These are phyloP conservation scores for Drosophila pegasa DNA, from an alignment of 2,888 invertebrate species.

Conservation along the genomic window DNA sequence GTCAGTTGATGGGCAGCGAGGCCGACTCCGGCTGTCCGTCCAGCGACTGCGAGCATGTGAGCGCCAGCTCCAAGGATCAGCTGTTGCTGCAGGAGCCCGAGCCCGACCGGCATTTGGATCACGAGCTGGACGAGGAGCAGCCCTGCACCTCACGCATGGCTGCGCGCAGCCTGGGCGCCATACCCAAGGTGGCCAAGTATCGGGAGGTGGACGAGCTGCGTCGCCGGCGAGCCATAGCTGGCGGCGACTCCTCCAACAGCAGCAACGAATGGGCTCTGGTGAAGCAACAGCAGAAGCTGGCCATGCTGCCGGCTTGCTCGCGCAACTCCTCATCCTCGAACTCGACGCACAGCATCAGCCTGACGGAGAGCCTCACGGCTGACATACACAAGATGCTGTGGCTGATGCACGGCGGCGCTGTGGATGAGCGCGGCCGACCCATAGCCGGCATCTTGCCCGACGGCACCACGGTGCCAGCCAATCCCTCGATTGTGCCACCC, in stretches of 20 bases:
- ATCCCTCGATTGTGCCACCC: slow-evolving; percentile 64
- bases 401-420: slow-evolving; percentile 83
- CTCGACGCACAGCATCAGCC: slow-evolving; percentile 86
- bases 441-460: slow-evolving; percentile 64
- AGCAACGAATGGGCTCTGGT: slow-evolving; percentile 77
- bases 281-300: slow-evolving; percentile 56
- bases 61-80: slow-evolving; percentile 90
- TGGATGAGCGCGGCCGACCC: slow-evolving; percentile 78
- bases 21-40: slow-evolving; percentile 86
- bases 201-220: slow-evolving; percentile 81
- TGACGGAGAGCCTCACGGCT: slow-evolving; percentile 85
- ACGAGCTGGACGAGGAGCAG: slow-evolving; percentile 57
- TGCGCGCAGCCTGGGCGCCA: slow-evolving; percentile 83
- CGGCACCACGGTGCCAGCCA: slow-evolving; percentile 64
- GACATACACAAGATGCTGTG: slow-evolving; percentile 84
- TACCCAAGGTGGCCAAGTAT: slow-evolving; percentile 85
- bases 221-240: slow-evolving; percentile 66
- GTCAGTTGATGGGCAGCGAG: slow-evolving; percentile 80
- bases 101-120: slow-evolving; percentile 79
- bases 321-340: slow-evolving; percentile 87
- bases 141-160: slow-evolving; percentile 62
- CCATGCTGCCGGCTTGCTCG: slow-evolving; percentile 86
- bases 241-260: slow-evolving; percentile 1
- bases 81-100: slow-evolving; percentile 85
- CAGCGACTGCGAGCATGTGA: slow-evolving; percentile 87